Percentiles rank a stretch among this genome's conserved stretches.
phyloP scores from a whole-genome alignment of 2,113 vertebrate species.

The Phylloscopus whistleri region DNA sequence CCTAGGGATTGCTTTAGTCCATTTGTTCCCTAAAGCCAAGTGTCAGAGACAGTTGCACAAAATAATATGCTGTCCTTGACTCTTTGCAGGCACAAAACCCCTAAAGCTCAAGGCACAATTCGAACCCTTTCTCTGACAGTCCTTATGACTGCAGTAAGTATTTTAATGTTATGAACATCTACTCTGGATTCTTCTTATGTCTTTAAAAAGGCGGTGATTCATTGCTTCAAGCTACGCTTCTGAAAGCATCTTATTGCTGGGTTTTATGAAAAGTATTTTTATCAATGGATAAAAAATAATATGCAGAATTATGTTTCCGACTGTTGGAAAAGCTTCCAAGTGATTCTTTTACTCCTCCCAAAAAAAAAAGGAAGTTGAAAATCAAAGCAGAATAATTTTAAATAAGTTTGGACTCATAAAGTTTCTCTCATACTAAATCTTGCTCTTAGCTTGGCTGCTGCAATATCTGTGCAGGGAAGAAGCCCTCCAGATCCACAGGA shows the following conservation, averaged over 20 bases:
- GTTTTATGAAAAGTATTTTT: constrained; percentile 25
- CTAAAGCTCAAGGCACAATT: background rate
- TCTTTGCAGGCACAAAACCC: background rate
- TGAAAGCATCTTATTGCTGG: background rate
- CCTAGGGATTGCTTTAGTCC: background rate
- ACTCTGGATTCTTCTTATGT: background rate
- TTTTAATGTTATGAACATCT: constrained; percentile 19
- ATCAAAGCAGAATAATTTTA: constrained; percentile 24
- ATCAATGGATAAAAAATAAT: background rate
- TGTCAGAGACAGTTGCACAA: background rate
- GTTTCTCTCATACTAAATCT: constrained; percentile 26
- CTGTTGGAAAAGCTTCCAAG: constrained; percentile 6
- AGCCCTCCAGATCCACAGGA: background rate
- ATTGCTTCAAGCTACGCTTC: background rate
- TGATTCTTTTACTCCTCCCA: background rate
- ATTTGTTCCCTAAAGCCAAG: background rate
- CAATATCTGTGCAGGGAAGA: background rate
- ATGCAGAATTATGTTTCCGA: background rate
- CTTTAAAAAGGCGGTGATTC: constrained; percentile 19
- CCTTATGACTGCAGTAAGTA: background rate
- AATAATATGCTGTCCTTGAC: background rate
- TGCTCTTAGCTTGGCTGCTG: background rate
- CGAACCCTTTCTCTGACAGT: background rate
- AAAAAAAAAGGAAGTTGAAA: background rate
- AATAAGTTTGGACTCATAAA: constrained; percentile 52